Evolutionary conservation across 2,888 invertebrate species (phyloP), one percentile per base, ranked within the genome.

Genomic region (Masnerella sp.): DNA sequence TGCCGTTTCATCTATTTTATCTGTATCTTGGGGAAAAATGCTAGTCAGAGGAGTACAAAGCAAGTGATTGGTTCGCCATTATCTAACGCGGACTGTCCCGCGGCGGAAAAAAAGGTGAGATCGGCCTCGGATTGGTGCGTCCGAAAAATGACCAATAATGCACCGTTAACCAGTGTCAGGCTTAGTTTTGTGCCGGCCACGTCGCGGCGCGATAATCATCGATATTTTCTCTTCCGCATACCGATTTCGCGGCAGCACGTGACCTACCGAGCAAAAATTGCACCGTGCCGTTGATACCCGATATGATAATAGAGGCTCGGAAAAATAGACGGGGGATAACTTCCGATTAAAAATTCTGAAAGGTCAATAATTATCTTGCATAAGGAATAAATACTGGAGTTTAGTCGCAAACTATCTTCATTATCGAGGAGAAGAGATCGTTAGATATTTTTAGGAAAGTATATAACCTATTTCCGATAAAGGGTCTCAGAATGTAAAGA

Each of bases 161-260:
- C 74, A 77, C 79, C 79, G 80, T 78, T 81, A 80, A 43, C 32
- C 56, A 54, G 67, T 70, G 78, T 78, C 67, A 61, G 68, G 78
- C 74, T 78, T 78, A 80, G 81, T 77, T 80, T 78, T 77, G 78
- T 78, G 75, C 64, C 77, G 76, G 67, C 73, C 64, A 74, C 72
- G 59, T 76, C 62, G 70, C 71, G 59, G 40, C 61, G 81, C 79
- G 84, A 84, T 85, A 84, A 84, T 83, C 84, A 85, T 85, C 83
- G 82, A 84, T 84, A 84, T 84, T 84, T 84, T 84, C 83, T 82
- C 85, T 84, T 85, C 85, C 84, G 84, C 85, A 83, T 85, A 82
- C 83, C 84, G 81, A 84, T 83, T 84, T 82, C 78, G 81, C 78
- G 77, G 81, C 68, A 49, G 62, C 70, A 70, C 61, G 61, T 74